A percentile compares a stretch with the other conserved stretches of the same genome.
Evolutionary conservation across 2,888 invertebrate species (phyloP).

Genomic region (Sinotaia quadrata): DNA sequence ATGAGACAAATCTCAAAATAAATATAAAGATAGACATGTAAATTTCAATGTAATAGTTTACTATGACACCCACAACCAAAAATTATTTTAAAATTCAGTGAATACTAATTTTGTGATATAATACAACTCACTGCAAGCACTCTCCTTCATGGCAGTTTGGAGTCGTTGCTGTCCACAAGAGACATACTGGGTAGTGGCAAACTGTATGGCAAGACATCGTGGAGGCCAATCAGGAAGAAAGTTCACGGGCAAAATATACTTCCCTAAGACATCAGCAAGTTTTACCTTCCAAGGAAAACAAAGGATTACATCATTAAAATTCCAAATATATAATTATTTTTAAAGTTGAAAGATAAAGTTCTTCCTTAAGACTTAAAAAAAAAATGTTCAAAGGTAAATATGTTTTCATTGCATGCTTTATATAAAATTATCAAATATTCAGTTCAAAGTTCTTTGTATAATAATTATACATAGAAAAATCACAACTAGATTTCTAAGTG

Average conservation of each 20-base stretch:
- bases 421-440: too few relatives aligned
- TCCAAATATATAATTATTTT: neutral
- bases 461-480: too few relatives aligned
- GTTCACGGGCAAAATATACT: conserved; percentile 70
- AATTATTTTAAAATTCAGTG: too few relatives aligned
- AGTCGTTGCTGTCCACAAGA: conserved; percentile 40
- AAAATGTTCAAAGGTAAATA: neutral
- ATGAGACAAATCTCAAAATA: too few relatives aligned
- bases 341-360: neutral
- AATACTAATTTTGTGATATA: too few relatives aligned
- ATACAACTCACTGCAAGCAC: too few relatives aligned
- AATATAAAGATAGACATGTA: too few relatives aligned
- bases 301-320: neutral
- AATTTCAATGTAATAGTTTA: too few relatives aligned
- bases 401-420: neutral
- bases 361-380: neutral
- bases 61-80: too few relatives aligned
- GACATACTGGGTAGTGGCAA: conserved; percentile 72
- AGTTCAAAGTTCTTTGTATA: too few relatives aligned
- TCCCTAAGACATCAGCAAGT: conserved; percentile 71
- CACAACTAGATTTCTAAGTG: too few relatives aligned
- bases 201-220: conserved; percentile 71
- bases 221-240: conserved; percentile 72
- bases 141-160: too few relatives aligned
- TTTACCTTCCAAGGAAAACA: conserved; percentile 61